Evolutionary conservation across 2,797 vertebrate species (phyloP).

Genomic region (Anisognathus igniventris): DNA sequence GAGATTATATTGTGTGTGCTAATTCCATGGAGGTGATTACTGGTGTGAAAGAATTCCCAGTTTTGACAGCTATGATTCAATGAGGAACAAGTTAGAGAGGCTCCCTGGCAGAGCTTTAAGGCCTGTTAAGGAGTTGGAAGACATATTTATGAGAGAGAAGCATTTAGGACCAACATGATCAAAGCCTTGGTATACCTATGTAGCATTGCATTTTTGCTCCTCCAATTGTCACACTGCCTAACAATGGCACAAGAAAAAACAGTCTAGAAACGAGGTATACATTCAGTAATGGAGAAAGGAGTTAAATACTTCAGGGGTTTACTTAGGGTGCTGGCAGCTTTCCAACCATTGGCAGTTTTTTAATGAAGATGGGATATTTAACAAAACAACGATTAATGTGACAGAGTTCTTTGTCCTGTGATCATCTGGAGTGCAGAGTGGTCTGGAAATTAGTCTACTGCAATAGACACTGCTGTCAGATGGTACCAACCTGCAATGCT

Average conservation of each 20-base stretch:
- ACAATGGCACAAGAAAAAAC: neutral
- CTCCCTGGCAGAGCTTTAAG: neutral
- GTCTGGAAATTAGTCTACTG: neutral
- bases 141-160: neutral
- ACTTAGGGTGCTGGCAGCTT: conserved; percentile 2
- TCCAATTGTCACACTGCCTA: neutral
- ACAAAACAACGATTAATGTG: neutral
- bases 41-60: neutral
- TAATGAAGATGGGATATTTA: conserved; percentile 17
- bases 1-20: neutral
- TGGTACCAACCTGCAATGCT: neutral
- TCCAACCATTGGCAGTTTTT: neutral
- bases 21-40: conserved; percentile 5
- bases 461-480: neutral
- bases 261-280: neutral
- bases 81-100: neutral
- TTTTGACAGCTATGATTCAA: neutral
- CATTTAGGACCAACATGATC: neutral
- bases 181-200: neutral
- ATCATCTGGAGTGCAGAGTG: neutral
- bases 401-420: conserved; percentile 14
- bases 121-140: neutral
- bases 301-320: conserved; percentile 16
- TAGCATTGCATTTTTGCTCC: neutral
- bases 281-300: neutral